Evolutionary conservation across 1,140 invertebrate species (phyloP).

Genomic region (Drosophila obscura): DNA sequence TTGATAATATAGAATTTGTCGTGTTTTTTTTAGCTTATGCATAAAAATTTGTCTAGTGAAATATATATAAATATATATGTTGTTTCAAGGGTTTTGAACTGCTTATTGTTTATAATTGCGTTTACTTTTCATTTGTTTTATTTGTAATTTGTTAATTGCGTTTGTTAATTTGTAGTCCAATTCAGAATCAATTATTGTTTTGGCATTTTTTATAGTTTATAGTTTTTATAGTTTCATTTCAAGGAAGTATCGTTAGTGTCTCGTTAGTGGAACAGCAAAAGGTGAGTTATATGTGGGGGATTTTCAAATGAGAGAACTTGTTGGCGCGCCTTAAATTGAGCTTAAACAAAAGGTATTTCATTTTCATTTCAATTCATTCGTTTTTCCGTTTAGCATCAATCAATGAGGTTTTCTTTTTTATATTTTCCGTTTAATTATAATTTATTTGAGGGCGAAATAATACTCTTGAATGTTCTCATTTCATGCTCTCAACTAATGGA

Average conservation of each 20-base stretch:
- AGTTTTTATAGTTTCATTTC: slow-evolving; percentile 41
- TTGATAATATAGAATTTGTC: slow-evolving; percentile 78
- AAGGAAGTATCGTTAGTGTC: slow-evolving; percentile 46
- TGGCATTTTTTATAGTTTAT: slow-evolving; percentile 57
- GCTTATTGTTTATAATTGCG: slow-evolving; percentile 82
- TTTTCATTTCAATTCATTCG: slow-evolving; percentile 25
- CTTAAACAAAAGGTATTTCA: slow-evolving; percentile 39
- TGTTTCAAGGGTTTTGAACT: slow-evolving; percentile 71
- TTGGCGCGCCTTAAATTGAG: slow-evolving; percentile 51
- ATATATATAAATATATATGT: slow-evolving; percentile 77
- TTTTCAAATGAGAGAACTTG: slow-evolving; percentile 36
- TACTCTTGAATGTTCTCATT: slow-evolving; percentile 37
- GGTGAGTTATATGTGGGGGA: slow-evolving; percentile 34
- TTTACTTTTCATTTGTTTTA: slow-evolving; percentile 71
- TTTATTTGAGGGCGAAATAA: slow-evolving; percentile 47
- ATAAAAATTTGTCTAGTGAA: slow-evolving; percentile 80
- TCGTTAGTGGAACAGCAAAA: slow-evolving; percentile 44
- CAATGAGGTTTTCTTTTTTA: slow-evolving; percentile 43
- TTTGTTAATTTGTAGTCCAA: slow-evolving; percentile 53
- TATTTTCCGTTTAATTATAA: slow-evolving; percentile 36
- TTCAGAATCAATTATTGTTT: slow-evolving; percentile 53
- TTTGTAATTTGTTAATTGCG: slow-evolving; percentile 65
- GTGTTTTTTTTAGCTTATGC: slow-evolving; percentile 60
- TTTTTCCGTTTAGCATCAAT: slow-evolving; percentile 47
- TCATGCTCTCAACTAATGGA: slow-evolving; percentile 40